phyloP scores from a whole-genome alignment of 2,888 invertebrate genomes.

The Emmelina monodactyla region DNA sequence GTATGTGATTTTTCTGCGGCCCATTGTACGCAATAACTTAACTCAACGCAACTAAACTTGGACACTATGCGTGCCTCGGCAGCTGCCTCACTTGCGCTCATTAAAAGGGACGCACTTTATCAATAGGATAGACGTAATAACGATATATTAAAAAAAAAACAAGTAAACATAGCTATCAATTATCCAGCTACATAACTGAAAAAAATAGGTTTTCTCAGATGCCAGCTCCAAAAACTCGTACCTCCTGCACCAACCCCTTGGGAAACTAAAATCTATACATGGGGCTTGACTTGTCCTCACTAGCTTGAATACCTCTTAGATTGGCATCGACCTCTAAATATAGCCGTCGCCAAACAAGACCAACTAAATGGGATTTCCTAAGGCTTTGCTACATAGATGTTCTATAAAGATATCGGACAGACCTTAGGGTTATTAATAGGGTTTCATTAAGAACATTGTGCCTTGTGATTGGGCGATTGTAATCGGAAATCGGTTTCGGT shows the following conservation, averaged over 20 bases:
- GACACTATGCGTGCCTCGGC: too few species aligned
- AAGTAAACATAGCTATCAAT: too few species aligned
- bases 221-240: conserved; percentile 22
- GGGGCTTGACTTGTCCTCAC: conserved; percentile 37
- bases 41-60: too few species aligned
- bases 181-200: too few species aligned
- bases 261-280: conserved; percentile 49
- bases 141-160: too few species aligned
- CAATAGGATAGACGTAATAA: too few species aligned
- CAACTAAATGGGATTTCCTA: conserved; percentile 40
- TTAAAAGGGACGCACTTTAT: too few species aligned
- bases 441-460: conserved; percentile 28
- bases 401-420: conserved; percentile 4
- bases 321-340: conserved; percentile 52
- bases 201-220: conserved; percentile 9
- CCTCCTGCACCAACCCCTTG: conserved; percentile 26
- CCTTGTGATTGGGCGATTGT: conserved; percentile 21
- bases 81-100: too few species aligned
- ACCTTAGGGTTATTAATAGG: conserved; percentile 28
- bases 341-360: conserved; percentile 46
- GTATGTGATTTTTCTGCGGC: too few species aligned
- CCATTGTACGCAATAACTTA: too few species aligned
- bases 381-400: conserved; percentile 14
- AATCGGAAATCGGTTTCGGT: conserved; percentile 4
- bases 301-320: conserved; percentile 59